These are phyloP conservation scores for Orgyia antiqua DNA, from an alignment of 2,888 invertebrate genomes.

Conservation along the genomic window DNA sequence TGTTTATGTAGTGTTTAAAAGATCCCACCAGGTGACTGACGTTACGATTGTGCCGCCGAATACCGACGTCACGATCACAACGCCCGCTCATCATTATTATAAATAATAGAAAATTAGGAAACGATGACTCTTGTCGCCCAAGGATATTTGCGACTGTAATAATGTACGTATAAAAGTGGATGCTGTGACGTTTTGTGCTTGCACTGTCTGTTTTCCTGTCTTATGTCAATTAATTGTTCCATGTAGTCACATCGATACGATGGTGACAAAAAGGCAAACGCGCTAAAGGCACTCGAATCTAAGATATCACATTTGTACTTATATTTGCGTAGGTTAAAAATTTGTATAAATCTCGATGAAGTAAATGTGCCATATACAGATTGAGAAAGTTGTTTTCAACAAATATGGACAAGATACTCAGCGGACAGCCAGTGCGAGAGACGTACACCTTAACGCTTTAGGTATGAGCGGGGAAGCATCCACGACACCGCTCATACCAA, in stretches of 20 bases:
- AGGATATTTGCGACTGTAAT: slow-evolving; percentile 50
- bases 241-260: slow-evolving; percentile 19
- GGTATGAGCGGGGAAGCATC: slow-evolving; percentile 76
- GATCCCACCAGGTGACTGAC: slow-evolving; percentile 58
- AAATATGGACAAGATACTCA: slow-evolving; percentile 21
- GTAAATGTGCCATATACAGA: slow-evolving; percentile 23
- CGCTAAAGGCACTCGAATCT: no score
- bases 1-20: slow-evolving; percentile 41
- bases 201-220: slow-evolving; percentile 57
- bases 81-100: slow-evolving; percentile 43
- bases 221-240: slow-evolving; percentile 62
- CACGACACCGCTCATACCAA: slow-evolving; percentile 76
- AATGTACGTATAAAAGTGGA: slow-evolving; percentile 68
- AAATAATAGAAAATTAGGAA: slow-evolving; percentile 46
- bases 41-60: slow-evolving; percentile 33
- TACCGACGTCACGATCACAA: slow-evolving; percentile 31
- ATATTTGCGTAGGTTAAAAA: no score
- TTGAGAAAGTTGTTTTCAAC: slow-evolving; percentile 16
- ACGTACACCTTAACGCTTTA: slow-evolving; percentile 75
- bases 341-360: slow-evolving; percentile 5
- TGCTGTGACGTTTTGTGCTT: slow-evolving; percentile 64
- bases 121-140: slow-evolving; percentile 53
- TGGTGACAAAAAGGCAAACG: no score
- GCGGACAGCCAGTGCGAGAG: slow-evolving; percentile 57
- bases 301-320: no score